Conservation (phyloP, 2,888 invertebrate species). For the Vesta saturnalis region DNA sequence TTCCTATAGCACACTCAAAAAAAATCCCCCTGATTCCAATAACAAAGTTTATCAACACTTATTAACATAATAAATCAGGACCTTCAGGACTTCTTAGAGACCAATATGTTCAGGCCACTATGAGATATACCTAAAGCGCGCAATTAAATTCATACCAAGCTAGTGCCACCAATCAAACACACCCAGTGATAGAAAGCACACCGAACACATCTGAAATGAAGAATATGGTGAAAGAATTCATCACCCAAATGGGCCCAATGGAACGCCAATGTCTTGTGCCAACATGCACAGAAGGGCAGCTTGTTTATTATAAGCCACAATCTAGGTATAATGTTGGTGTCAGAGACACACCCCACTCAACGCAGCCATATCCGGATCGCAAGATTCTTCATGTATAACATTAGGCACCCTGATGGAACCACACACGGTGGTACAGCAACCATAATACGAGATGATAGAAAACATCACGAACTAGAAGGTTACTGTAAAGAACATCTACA, state of each 20-base stretch:
- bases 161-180: not conserved
- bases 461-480: not conserved
- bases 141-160: constrained; percentile 3
- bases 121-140: not conserved
- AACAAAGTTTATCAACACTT: too few species aligned
- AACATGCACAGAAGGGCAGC: not conserved
- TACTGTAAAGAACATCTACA: too few species aligned
- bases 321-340: not conserved
- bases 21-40: too few species aligned
- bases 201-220: too few species aligned
- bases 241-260: not conserved
- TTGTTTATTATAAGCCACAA: not conserved
- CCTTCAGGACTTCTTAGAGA: not conserved
- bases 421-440: not conserved
- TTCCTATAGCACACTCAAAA: too few species aligned
- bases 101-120: not conserved
- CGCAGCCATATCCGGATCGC: not conserved
- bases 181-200: not conserved
- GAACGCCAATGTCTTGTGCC: not conserved
- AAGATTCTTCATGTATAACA: not conserved
- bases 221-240: not conserved
- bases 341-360: too few species aligned
- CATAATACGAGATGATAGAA: not conserved
- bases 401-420: too few species aligned
- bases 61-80: too few species aligned